Conservation (phyloP, 2,888 invertebrate genomes). For the Aphodius sticticus region DNA sequence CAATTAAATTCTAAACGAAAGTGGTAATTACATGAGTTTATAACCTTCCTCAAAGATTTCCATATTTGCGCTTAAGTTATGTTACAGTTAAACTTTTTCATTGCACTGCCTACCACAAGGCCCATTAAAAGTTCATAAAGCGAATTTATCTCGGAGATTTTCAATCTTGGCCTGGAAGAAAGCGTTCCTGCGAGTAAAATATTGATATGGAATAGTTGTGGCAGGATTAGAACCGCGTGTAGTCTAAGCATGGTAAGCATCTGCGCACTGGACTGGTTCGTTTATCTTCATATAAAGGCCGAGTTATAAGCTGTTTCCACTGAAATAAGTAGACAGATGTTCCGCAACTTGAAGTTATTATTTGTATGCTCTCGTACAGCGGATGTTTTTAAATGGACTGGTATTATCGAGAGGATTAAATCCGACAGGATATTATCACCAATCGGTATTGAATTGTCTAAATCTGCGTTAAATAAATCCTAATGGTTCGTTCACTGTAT, state of each 20-base stretch:
- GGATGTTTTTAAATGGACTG: background rate
- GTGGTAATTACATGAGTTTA: background rate
- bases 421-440: slow-evolving; percentile 4
- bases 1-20: slow-evolving; percentile 4
- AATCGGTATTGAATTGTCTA: background rate
- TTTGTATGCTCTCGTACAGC: background rate
- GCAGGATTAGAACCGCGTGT: background rate
- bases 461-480: background rate
- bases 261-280: background rate
- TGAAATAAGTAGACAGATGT: slow-evolving; percentile 4
- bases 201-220: background rate
- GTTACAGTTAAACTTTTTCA: background rate
- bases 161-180: background rate
- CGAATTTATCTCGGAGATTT: background rate
- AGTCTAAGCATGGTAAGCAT: slow-evolving; percentile 4
- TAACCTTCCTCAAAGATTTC: background rate
- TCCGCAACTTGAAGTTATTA: slow-evolving; percentile 4
- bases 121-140: background rate
- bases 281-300: background rate
- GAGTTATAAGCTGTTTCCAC: background rate
- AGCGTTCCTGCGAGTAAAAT: background rate
- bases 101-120: background rate
- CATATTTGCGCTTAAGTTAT: background rate
- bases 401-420: background rate
- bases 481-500: background rate